These are phyloP conservation scores for Reticulitermes speratus DNA, from an alignment of 1,140 invertebrate species.

Conservation along the genomic window DNA sequence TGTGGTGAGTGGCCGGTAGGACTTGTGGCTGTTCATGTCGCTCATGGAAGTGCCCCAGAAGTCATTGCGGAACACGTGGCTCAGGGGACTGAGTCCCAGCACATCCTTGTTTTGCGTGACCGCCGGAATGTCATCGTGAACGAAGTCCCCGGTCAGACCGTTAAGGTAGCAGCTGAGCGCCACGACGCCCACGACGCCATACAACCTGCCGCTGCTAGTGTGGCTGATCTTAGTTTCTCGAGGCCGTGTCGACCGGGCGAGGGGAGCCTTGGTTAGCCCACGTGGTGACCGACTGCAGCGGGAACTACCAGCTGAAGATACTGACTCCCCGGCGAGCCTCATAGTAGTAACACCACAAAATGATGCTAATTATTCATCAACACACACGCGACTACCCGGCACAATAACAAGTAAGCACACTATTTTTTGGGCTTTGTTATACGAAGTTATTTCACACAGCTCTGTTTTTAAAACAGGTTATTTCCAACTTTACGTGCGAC, in stretches of 20 bases:
- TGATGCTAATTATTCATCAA: no score
- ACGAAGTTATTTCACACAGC: no score
- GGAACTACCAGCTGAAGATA: not conserved
- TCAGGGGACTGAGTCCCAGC: constrained; percentile 62
- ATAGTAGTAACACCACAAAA: no score
- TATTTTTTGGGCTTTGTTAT: no score
- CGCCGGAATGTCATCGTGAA: constrained; percentile 89
- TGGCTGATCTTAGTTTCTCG: no score
- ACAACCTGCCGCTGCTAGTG: constrained; percentile 42
- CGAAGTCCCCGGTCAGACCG: constrained; percentile 79
- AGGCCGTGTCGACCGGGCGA: not conserved
- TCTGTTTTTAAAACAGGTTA: no score
- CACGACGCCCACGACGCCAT: constrained; percentile 61
- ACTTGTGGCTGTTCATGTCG: constrained; percentile 79
- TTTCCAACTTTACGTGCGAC: no score
- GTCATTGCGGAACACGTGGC: constrained; percentile 75
- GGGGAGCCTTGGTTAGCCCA: not conserved
- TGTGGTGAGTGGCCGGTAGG: constrained; percentile 78
- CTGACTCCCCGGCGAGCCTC: not conserved
- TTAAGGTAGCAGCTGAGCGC: constrained; percentile 75
- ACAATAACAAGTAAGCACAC: no score
- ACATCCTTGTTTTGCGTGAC: constrained; percentile 84
- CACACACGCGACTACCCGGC: no score
- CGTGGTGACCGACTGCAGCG: not conserved
- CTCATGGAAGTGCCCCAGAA: constrained; percentile 92